Conservation (phyloP, 1,140 invertebrate genomes). For the Temnothorax curvispinosus region DNA sequence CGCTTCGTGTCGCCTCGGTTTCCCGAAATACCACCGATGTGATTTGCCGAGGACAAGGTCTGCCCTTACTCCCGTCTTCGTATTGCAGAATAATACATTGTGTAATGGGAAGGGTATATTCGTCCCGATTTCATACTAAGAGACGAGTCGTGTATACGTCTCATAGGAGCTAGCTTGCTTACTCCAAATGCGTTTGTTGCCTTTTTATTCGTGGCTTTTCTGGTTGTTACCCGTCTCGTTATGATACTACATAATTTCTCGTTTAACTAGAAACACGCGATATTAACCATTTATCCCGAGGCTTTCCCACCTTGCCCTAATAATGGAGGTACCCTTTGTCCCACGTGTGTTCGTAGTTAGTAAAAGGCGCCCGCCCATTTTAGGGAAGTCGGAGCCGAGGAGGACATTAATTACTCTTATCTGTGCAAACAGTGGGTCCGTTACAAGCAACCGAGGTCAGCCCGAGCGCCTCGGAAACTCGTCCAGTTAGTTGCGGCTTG, state of each 20-base stretch:
- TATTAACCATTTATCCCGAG: background rate
- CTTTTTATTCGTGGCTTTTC: background rate
- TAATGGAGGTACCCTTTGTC: slow-evolving; percentile 27
- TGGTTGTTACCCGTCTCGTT: background rate
- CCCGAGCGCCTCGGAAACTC: slow-evolving; percentile 61
- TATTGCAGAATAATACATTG: background rate
- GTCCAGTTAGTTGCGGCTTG: slow-evolving; percentile 71
- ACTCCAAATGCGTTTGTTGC: too few relatives aligned
- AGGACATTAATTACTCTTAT: slow-evolving; percentile 81
- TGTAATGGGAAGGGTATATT: background rate
- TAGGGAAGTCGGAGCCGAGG: slow-evolving; percentile 49
- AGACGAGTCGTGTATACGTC: background rate
- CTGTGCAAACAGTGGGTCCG: slow-evolving; percentile 76
- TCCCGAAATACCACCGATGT: slow-evolving; percentile 34
- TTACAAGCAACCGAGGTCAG: slow-evolving; percentile 70
- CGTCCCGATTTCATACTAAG: background rate
- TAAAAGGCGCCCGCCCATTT: slow-evolving; percentile 47
- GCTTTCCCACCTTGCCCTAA: background rate
- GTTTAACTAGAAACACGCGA: slow-evolving; percentile 1
- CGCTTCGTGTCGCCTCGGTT: slow-evolving; percentile 34
- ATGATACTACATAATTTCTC: background rate
- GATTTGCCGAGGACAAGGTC: slow-evolving; percentile 14
- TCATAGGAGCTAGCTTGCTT: background rate
- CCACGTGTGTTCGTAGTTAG: slow-evolving; percentile 16
- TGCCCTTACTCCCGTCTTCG: background rate